Evolutionary conservation across 2,113 vertebrate genomes (phyloP), one percentile per base, ranked within the genome.

Genomic region (Peromyscus polionotus): DNA sequence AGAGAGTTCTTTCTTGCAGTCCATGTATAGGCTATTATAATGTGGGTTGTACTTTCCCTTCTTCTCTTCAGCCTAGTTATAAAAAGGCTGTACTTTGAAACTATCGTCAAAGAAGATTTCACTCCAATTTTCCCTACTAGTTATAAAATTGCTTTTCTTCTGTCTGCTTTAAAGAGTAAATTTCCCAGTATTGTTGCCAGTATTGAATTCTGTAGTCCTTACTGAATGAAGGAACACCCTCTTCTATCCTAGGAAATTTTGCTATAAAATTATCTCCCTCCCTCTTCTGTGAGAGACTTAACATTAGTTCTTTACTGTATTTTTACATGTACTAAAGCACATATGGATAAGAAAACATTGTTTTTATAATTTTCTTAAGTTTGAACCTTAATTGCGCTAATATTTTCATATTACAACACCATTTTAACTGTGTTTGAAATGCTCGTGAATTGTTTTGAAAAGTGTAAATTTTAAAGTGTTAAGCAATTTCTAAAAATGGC

Each of bases 391-490:
- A 76, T 54, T 13, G 0, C 1, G 33, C 5, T 92, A 19, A 70
- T 89, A 57, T 63, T 91, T 97, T 94, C 36, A 92, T 88, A 39
- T 79, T 87, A 72, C 26, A 93, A 76, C n/a, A 84, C 8, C n/a
- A 3, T 77, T 85, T 70, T 84, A 84, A 4, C 20, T 89, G 0
- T 5, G 59, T 70, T 95, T 90, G 24, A 92, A 93, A 84, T 79
- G 26, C 1, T 84, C 72, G 26, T 48, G 6, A 61, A 65, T 81
- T 91, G 3, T 28, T 96, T 94, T 57, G 31, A 86, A 93, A 75
- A 86, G 28, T 5, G 73, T 89, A 75, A 61, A 81, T 85, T 22
- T 93, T 63, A 42, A 91, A 81, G 3, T 28, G 70, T 84, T 85
- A 90, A 80, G 88, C 45, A 92, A 28, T n/a, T 93, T 89, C 73